Base-by-base conservation (phyloP, 1,140 invertebrate genomes). In the Drosophila lini region DNA sequence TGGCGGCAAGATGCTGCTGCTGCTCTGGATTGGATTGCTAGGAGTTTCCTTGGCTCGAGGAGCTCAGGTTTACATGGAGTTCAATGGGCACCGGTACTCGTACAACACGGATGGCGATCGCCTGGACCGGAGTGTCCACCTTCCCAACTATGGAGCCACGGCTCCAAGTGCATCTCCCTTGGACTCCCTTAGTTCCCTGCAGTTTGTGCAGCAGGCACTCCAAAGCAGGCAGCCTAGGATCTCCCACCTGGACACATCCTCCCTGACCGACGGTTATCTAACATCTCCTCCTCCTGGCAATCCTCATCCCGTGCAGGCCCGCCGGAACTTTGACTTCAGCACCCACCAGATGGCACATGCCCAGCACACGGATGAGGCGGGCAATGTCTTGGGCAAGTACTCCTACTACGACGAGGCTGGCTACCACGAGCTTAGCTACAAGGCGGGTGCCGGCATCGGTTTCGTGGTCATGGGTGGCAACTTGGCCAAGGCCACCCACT, bases 331-430 rank as follows among this genome's bases (percentile, higher is more conserved):
- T 15, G 64, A 78, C 34, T 76, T 89, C 8, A 69, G 48, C 50
- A 91, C 88, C 6, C 61, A 95, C 13, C 95, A 96, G 73, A 95
- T 95, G 84, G 93, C 95, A 74, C 92, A 95, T 70, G 94, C 94
- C 3, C 95, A 96, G 91, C 94, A 94, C 48, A 95, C 95, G 73
- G 95, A 96, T 85, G 93, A 94, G 2, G 93, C 92, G 15, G 95
- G 95, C 25, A 95, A 95, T 80, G 94, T 95, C 0, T 86, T 94
- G 73, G 95, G 95, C 28, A 95, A 95, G 5, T 96, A 96, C 91
- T 95, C 95, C 3, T 96, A 95, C 86, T 91, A 95, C 31, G 95
- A 96, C 79, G 95, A 95, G 31, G 83, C 83, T 25, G 88, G 82
- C 31, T 91, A 84, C 56, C 83, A 91, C 25, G 88, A 91, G 63